These are phyloP conservation scores for Arbacia lixula DNA, from an alignment of 53 echinoderm and acorn worm species.

Conservation along the genomic window DNA sequence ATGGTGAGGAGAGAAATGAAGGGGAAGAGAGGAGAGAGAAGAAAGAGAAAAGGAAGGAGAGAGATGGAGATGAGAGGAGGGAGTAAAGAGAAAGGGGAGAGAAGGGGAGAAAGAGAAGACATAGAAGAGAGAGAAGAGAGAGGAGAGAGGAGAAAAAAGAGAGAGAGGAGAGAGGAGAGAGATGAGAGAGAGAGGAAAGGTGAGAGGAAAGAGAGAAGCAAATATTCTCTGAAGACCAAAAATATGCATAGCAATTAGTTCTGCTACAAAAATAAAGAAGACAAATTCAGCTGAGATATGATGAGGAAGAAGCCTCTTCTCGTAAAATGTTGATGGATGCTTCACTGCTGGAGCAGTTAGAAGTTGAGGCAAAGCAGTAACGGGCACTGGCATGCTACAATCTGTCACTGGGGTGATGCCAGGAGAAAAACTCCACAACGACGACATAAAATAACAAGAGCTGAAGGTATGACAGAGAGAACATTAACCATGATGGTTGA, in stretches of 20 bases:
- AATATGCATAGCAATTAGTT: no score
- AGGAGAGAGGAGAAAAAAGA: neutral
- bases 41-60: neutral
- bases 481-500: no score
- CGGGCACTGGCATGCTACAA: no score
- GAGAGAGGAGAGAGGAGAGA: neutral
- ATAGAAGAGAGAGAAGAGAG: neutral
- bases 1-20: neutral
- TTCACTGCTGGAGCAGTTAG: no score
- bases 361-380: no score
- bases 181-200: neutral
- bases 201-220: neutral
- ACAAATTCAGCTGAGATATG: neutral
- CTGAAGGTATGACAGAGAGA: no score
- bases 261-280: no score
- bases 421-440: no score
- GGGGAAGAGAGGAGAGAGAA: neutral
- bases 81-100: neutral
- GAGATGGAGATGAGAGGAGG: neutral
- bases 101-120: neutral
- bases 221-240: neutral
- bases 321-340: no score
- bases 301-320: no score
- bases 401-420: no score
- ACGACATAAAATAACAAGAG: no score